Percentiles rank a stretch among this genome's conserved stretches.
phyloP scores from a whole-genome alignment of 2,797 vertebrate genomes.

The Momotus momota region DNA sequence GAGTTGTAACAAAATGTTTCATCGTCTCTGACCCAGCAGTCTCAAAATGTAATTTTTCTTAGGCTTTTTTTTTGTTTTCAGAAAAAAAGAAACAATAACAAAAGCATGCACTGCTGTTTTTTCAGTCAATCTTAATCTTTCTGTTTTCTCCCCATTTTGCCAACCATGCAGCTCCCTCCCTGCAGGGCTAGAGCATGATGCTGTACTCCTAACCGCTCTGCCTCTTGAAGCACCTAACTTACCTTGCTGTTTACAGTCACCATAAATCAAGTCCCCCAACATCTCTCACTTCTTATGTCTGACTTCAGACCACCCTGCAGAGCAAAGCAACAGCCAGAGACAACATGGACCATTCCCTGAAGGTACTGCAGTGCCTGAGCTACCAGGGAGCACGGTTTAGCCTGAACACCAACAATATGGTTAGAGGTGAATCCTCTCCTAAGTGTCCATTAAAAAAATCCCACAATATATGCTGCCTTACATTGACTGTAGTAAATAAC shows the following conservation, averaged over 20 bases:
- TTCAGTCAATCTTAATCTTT: background rate
- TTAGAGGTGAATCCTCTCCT: background rate
- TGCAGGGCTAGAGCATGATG: accelerated
- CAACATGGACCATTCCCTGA: background rate
- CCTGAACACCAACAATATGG: background rate
- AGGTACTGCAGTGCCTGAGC: background rate
- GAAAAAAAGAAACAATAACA: background rate
- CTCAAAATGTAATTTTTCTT: background rate
- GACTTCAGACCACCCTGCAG: background rate
- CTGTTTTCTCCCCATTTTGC: background rate
- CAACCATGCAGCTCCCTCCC: background rate
- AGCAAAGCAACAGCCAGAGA: background rate
- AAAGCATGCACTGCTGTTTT: background rate
- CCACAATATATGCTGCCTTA: background rate
- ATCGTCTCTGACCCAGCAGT: background rate
- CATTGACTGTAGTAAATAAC: background rate
- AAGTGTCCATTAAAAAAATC: background rate
- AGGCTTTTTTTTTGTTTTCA: background rate
- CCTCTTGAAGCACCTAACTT: background rate
- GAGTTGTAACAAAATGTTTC: background rate
- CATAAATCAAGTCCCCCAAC: background rate
- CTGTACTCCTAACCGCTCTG: background rate
- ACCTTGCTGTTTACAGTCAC: background rate
- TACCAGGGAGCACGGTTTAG: background rate
- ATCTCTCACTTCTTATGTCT: background rate